Percentiles rank a stretch among this genome's conserved stretches.
These are phyloP conservation scores for Calameuta idolon DNA, from an alignment of 2,888 invertebrate genomes.

Conservation along the genomic window DNA sequence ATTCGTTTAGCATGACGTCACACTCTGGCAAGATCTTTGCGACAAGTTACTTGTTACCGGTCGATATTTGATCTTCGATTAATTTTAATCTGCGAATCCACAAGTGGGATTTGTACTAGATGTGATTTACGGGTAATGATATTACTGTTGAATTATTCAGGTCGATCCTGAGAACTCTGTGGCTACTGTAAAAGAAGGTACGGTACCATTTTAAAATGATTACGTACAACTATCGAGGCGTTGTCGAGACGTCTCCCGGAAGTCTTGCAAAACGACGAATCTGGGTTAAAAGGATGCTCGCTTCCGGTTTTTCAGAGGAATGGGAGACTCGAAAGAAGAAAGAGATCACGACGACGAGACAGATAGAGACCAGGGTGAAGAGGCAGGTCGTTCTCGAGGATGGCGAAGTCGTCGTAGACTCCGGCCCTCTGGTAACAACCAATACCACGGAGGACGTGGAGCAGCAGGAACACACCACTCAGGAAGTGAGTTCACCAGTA, in stretches of 20 bases:
- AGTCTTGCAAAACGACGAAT: conserved; percentile 16
- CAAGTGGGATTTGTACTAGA: not conserved
- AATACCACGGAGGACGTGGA: conserved; percentile 92
- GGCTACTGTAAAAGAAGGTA: conserved; percentile 91
- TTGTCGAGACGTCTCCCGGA: not conserved
- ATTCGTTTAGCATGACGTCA: conserved; percentile 22
- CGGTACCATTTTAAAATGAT: conserved; percentile 44
- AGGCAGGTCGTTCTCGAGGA: conserved; percentile 90
- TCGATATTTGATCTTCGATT: not conserved
- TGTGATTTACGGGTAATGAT: not conserved
- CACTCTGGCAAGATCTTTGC: not conserved
- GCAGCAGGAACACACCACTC: conserved; percentile 89
- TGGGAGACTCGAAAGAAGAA: conserved; percentile 92
- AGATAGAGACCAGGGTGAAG: conserved; percentile 91
- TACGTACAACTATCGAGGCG: not conserved
- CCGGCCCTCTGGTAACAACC: conserved; percentile 90
- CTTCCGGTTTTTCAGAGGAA: conserved; percentile 79
- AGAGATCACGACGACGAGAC: conserved; percentile 89
- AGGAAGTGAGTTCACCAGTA: conserved; percentile 71
- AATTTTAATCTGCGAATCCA: not conserved
- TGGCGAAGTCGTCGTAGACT: conserved; percentile 89
- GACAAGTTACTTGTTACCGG: not conserved
- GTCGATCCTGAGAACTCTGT: conserved; percentile 82
- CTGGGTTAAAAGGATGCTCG: conserved; percentile 17
- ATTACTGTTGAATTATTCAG: conserved; percentile 64